Conservation (phyloP, 2,888 invertebrate genomes). For the Philopedon plagiatum region DNA sequence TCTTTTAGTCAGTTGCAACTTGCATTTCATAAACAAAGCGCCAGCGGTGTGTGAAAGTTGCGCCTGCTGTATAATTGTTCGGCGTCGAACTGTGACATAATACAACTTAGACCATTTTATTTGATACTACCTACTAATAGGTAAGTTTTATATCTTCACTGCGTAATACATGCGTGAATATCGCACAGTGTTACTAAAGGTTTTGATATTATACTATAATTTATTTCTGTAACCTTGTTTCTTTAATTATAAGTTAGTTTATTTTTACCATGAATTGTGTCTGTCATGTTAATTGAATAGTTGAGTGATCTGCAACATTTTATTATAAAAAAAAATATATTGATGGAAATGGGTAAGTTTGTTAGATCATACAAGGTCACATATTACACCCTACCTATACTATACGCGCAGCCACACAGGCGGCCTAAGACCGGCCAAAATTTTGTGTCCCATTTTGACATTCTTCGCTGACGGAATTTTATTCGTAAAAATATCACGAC, state of each 20-base stretch:
- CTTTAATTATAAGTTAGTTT: neutral
- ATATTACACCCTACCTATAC: no score
- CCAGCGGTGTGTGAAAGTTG: neutral
- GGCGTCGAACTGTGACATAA: neutral
- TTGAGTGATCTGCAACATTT: no score
- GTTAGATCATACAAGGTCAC: no score
- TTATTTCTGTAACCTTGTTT: neutral
- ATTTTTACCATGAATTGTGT: neutral
- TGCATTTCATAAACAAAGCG: constrained; percentile 1
- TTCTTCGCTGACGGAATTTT: no score
- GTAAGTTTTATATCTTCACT: neutral
- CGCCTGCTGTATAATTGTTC: neutral
- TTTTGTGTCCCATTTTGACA: no score
- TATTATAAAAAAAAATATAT: no score
- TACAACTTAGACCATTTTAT: neutral
- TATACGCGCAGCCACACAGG: no score
- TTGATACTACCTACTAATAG: neutral
- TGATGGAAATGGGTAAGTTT: no score
- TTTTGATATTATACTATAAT: neutral
- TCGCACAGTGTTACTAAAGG: neutral
- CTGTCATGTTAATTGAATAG: no score
- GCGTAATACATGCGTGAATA: neutral
- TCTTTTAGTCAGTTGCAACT: neutral
- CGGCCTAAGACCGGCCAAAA: no score
- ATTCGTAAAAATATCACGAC: no score